Evolutionary conservation across 2,113 vertebrate genomes (phyloP), one percentile per base, ranked within the genome.

Genomic region (Guaruba guarouba): DNA sequence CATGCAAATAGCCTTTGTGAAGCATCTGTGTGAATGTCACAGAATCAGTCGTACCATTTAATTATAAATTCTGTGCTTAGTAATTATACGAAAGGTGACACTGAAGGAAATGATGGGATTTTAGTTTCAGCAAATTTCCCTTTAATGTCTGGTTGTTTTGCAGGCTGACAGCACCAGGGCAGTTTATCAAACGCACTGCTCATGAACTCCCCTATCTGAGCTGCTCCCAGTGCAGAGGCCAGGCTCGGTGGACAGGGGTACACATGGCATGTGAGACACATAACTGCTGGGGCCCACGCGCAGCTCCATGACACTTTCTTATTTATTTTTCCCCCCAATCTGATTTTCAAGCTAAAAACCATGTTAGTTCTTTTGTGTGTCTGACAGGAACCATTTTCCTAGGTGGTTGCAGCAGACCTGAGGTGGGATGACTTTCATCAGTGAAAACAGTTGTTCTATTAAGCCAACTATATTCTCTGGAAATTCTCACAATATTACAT

Each of bases 81-180:
- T 43, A 94, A 61, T 95, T 71, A 89, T 2, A 59, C 6, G 27
- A 89, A 88, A 95, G 95, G 73, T 93, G 92, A 70, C 94, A 82
- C 91, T 57, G 84, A 86, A 87, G 77, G 69, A 69, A 92, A 94
- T 83, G 82, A 90, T 27, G 76, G 93, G 82, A 66, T 88, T 87
- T 70, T 15, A 35, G 75, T 51, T 86, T 9, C 88, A 91, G 43
- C 17, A 79, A n/a, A 87, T 75, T 13, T 82, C 69, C 90, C 41
- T 12, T 27, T 71, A 57, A 54, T 22, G 57, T 24, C 2, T 29
- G 61, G 46, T 19, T 24, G 76, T 10, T 89, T 25, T 41, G 82
- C 67, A 57, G n/a, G 67, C 55, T 66, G 70, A 44, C 44, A 48
- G 76, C 39, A 5, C 66, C 1, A 0, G 79, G 55, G 87, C 0